phyloP scores from a whole-genome alignment of 1,140 invertebrate species.

The Solenopsis fugax region DNA sequence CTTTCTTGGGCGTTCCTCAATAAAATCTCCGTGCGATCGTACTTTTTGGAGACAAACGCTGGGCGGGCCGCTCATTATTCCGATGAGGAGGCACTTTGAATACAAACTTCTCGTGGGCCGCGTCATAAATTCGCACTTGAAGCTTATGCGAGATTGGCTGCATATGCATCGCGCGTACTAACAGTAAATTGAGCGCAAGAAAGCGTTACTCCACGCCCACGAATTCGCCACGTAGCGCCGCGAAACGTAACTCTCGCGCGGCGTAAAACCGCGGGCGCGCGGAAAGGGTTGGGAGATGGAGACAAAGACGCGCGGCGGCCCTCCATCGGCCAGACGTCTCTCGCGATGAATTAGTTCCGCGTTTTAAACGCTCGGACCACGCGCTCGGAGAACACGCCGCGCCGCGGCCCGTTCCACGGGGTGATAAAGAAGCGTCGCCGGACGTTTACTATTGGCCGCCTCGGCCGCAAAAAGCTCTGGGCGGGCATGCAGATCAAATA shows the following conservation, averaged over 20 bases:
- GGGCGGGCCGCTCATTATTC: slow-evolving; percentile 42
- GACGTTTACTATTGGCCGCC: slow-evolving; percentile 52
- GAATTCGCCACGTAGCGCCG: slow-evolving; percentile 71
- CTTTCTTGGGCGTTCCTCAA: neutral
- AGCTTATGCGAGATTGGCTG: slow-evolving; percentile 45
- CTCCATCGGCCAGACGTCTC: neutral
- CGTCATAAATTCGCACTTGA: slow-evolving; percentile 72
- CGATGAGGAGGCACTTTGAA: slow-evolving; percentile 10
- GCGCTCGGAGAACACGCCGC: neutral
- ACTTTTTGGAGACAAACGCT: neutral
- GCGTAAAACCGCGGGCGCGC: slow-evolving; percentile 47
- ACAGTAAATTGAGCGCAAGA: slow-evolving; percentile 80
- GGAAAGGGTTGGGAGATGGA: neutral
- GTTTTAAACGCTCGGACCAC: slow-evolving; percentile 47
- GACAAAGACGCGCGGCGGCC: neutral
- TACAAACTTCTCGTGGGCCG: slow-evolving; percentile 69
- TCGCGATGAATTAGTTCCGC: slow-evolving; percentile 51
- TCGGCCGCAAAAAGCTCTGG: slow-evolving; percentile 14
- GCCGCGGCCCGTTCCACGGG: slow-evolving; percentile 13
- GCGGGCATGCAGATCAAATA: slow-evolving; percentile 52
- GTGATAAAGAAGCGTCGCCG: slow-evolving; percentile 51
- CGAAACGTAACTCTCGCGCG: slow-evolving; percentile 71
- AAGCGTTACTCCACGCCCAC: slow-evolving; percentile 83
- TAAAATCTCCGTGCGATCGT: neutral
- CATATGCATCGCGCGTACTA: slow-evolving; percentile 66